Percentiles rank a stretch among this genome's conserved stretches.
Conservation (phyloP, 2,888 invertebrate genomes). For the Uloborus plumipes region DNA sequence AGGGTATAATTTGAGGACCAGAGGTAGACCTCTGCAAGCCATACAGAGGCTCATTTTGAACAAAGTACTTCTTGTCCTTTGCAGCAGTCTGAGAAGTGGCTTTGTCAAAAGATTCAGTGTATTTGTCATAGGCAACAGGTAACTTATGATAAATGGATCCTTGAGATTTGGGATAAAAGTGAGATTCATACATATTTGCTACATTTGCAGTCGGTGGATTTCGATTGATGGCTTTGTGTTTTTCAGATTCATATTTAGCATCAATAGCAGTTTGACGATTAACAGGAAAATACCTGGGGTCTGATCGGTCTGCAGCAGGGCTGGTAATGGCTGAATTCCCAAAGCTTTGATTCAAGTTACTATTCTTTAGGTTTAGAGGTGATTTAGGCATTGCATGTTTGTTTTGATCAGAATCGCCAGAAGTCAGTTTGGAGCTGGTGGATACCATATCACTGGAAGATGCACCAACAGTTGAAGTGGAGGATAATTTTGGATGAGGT, state of each 20-base stretch:
- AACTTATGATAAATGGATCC: constrained; percentile 45
- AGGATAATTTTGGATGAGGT: constrained; percentile 23
- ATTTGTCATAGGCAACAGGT: constrained; percentile 41
- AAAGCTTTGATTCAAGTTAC: constrained; percentile 18
- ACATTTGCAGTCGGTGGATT: neutral
- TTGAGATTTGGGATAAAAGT: constrained; percentile 29
- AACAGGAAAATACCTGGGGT: constrained; percentile 56
- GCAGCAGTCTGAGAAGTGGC: neutral
- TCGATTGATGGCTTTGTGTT: constrained; percentile 37
- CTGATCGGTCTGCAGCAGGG: constrained; percentile 42
- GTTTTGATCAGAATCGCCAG: constrained; percentile 7
- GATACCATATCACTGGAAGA: constrained; percentile 14
- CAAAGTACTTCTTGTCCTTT: constrained; percentile 33
- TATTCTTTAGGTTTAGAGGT: constrained; percentile 1
- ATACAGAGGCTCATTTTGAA: constrained; percentile 44
- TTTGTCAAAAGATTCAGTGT: neutral
- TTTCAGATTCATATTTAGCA: constrained; percentile 50
- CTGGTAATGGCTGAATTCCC: constrained; percentile 23
- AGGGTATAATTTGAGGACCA: constrained; percentile 51
- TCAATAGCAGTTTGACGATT: constrained; percentile 54
- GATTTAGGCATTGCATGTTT: constrained; percentile 19
- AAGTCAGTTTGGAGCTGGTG: constrained; percentile 8
- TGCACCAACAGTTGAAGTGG: constrained; percentile 7
- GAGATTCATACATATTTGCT: constrained; percentile 41
- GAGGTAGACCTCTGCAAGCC: constrained; percentile 54